Evolutionary conservation across 1,140 invertebrate genomes (phyloP), one percentile per base, ranked within the genome.

Genomic region (Drosophila pallidifrons): DNA sequence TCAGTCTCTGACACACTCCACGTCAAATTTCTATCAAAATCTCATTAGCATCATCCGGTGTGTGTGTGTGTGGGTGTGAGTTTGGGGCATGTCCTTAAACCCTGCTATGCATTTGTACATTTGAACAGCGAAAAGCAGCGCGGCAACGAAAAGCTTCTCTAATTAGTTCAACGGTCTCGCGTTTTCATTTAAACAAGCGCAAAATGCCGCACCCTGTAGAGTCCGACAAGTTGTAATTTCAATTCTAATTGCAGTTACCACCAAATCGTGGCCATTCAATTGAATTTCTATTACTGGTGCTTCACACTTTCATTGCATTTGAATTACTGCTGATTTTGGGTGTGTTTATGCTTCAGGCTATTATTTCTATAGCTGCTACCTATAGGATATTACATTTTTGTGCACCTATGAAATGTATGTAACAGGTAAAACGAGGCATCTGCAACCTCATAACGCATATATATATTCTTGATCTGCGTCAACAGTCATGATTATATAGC

Each of bases 1-100:
- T 74, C 79, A 77, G 60, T 79, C 68, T 87, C 61, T 11, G 46
- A 45, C 47, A 46, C 54, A 77, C 46, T 69, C 60, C 46, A 43
- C 20, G 30, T 30, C 41, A 79, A 79, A 86, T 47, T 87, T 76
- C 69, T 71, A 82, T 88, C 61, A 87, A 82, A 87, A 82, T 82
- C 79, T 77, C 82, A 82, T 87, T 87, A 87, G 71, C 66, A 83
- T 54, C 64, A 52, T 47, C 6, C 11, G 38, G 46, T 65, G 32
- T 66, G 38, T 55, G 41, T 16, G 30, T 59, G 54, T 4, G 45
- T 54, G 46, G 47, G 5, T 38, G 59, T 58, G 54, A 51, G 59
- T 32, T 38, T 64, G 20, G 64, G 52, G 61, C 69, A 46, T 28
- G 45, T 45, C 66, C 65, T 67, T 30, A 15, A 45, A 66, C 47